phyloP scores from a whole-genome alignment of 2,888 invertebrate genomes.

The Ephialtes manifestator region DNA sequence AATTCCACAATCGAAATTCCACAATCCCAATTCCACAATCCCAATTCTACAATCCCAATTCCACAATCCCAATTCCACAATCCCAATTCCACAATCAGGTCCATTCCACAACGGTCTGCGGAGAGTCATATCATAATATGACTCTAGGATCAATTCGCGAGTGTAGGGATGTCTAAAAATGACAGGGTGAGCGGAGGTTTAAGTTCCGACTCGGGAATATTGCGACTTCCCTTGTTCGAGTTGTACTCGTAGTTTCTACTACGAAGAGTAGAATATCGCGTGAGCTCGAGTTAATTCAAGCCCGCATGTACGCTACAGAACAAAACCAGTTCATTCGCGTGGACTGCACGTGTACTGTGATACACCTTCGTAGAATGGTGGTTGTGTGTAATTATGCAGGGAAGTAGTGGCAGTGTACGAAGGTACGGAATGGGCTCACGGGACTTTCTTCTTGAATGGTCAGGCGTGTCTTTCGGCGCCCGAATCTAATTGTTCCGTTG shows the following conservation, averaged over 20 bases:
- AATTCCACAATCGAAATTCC: too few relatives aligned
- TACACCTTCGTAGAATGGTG: not conserved
- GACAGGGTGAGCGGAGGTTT: too few relatives aligned
- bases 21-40: too few relatives aligned
- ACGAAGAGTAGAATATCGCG: constrained; percentile 74
- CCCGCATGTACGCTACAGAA: constrained; percentile 32
- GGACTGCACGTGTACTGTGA: not conserved
- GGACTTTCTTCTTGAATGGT: constrained; percentile 1
- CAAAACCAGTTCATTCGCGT: not conserved
- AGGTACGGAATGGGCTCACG: not conserved
- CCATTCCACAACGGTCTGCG: too few relatives aligned
- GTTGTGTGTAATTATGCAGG: not conserved
- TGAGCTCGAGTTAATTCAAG: constrained; percentile 75
- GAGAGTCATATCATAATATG: too few relatives aligned
- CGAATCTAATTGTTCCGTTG: constrained; percentile 4
- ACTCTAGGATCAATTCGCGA: too few relatives aligned
- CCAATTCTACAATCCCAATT: too few relatives aligned
- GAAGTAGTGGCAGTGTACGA: not conserved
- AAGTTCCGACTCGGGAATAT: too few relatives aligned
- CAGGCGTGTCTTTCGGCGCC: constrained; percentile 3
- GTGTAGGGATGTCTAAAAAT: too few relatives aligned
- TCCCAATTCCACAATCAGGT: too few relatives aligned
- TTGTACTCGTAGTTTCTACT: constrained; percentile 9
- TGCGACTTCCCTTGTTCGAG: not conserved
- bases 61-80: too few relatives aligned